Evolutionary conservation across 2,797 vertebrate genomes (phyloP), one percentile per base, ranked within the genome.

Genomic region (Hydrolagus colliei): DNA sequence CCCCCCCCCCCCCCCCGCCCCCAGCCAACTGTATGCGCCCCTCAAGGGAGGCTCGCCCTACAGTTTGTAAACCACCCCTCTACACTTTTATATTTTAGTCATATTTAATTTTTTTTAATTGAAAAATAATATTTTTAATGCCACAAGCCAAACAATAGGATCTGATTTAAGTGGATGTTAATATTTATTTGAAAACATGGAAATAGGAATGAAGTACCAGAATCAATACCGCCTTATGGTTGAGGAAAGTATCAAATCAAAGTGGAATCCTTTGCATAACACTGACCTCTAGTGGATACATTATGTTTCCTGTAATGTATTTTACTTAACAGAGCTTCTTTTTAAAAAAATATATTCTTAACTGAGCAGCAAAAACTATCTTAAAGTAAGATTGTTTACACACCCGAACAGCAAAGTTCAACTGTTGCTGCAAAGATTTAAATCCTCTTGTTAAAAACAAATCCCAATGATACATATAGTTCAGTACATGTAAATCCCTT

Each of bases 231-330:
- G 41, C 41, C 9, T 8, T 9, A 8, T 4, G 35, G 52, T 11
- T 3, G 52, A n/a, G 75, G n/a, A 77, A 32, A 67, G 20, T 18
- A 41, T 20, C 4, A 4, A 16, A 10, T 71, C 65, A 0, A 35
- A 84, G 11, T 71, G 79, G 16, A 68, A 84, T 77, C 65, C 22
- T 67, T 41, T 71, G n/a, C 71, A 71, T 71, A 11, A 71, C 32
- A 84, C 79, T 84, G 79, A 41, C 79, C 67, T 71, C 79, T 67
- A 84, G 79, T 84, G 79, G 79, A 7, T 84, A 16, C 7, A 52
- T 6, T 52, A 6, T 5, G 18, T 62, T 63, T n/a, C n/a, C 22
- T 76, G 18, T 35, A 76, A 20, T n/a, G 9, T n/a, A 18, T 8
- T 1, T n/a, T 11, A 9, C 18, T 14, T 13, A 32, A 76, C 61